Base-by-base conservation (phyloP, 2,797 vertebrate genomes). In the Pangasius macronema region DNA sequence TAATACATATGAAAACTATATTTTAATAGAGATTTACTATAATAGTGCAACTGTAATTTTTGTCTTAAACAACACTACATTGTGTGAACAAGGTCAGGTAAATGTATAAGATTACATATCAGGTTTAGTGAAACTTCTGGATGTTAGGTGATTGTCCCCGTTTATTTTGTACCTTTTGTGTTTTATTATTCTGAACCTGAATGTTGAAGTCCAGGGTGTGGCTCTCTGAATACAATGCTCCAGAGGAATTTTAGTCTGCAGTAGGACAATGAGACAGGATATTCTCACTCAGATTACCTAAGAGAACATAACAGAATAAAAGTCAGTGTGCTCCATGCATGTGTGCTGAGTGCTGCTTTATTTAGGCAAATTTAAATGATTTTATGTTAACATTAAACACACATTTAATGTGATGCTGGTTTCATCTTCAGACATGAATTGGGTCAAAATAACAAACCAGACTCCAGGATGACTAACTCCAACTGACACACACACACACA, bases 211-310 rank as follows among this genome's bases (percentile, higher is more conserved):
- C 6, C 70, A 49, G 39, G 84, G 46, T 27, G 27, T 65, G 72
- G 22, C 72, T 27, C 3, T 27, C 3, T 46, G 72, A 49, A 75
- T 27, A 75, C 1, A 75, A 75, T 61, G 49, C 59, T 30, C 59
- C 9, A 3, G 72, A 63, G 70, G 30, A 55, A 65, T 53, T 55
- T 59, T 53, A 36, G 86, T 88, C 85, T 91, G 33, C 46, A 3
- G n/a, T 1, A 1, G 51, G 55, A 91, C 63, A 89, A 65, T 87
- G 76, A 16, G 22, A 53, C 82, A 16, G 42, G 49, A 53, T 33
- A 3, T 55, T 53, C n/a, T 53, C 27, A 30, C 13, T 30, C 46
- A 42, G 39, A 42, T 5, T 42, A 42, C 39, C 39, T 42, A 42
- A 42, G 5, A 42, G 22, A 73, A 46, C 9, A 42, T 16, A 14